These are phyloP conservation scores for Blastomussa wellsi DNA, from an alignment of 92 coral and sea anemone species.

Conservation along the genomic window DNA sequence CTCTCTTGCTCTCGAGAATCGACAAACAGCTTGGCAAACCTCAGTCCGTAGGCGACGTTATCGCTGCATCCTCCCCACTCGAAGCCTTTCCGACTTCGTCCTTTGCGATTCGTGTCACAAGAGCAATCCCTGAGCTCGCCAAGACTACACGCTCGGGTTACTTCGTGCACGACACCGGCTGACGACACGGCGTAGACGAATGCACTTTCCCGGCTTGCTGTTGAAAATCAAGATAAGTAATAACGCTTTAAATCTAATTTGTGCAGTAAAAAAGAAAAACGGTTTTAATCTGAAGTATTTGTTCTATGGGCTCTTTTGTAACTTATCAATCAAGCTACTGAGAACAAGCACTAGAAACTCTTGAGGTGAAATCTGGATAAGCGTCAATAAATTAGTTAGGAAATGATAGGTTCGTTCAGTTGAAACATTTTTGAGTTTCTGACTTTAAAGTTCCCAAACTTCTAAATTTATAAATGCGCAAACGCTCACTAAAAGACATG, in stretches of 20 bases:
- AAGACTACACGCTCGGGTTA: conserved; percentile 91
- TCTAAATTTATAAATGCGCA: background rate
- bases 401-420: background rate
- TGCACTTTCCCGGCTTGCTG: conserved; percentile 95
- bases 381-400: background rate
- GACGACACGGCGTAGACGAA: conserved; percentile 95
- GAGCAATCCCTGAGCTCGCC: conserved; percentile 90
- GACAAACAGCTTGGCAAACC: conserved; percentile 88
- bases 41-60: conserved; percentile 83
- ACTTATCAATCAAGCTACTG: conserved; percentile 6
- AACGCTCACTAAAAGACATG: background rate
- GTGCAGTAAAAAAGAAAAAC: conserved; percentile 5
- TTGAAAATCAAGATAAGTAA: background rate
- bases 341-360: conserved; percentile 28
- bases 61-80: conserved; percentile 99
- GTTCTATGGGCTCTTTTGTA: conserved; percentile 16
- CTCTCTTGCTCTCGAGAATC: conserved; percentile 91
- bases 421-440: too few species aligned
- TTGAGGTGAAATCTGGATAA: conserved; percentile 18
- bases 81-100: conserved; percentile 83
- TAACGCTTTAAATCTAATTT: background rate
- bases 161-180: conserved; percentile 97
- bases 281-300: background rate
- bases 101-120: conserved; percentile 69
- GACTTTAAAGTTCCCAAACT: background rate